Evolutionary conservation across 2,888 invertebrate genomes (phyloP).

Genomic region (Drosophila paranaensis): DNA sequence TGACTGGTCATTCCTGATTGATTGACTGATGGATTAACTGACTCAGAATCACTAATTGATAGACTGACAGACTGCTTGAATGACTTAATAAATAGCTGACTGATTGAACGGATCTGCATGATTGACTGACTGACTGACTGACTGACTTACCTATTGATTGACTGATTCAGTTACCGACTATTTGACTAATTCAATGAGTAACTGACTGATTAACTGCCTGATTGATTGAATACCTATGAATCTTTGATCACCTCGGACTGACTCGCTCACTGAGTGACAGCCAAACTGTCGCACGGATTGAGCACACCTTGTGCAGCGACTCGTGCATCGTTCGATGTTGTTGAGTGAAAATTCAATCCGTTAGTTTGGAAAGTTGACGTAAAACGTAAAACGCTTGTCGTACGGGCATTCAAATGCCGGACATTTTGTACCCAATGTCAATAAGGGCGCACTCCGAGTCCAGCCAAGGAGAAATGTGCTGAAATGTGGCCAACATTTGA

Average conservation of each 20-base stretch:
- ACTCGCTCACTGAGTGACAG: neutral
- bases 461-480: conserved; percentile 30
- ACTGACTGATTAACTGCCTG: too few relatives aligned
- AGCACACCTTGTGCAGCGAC: neutral
- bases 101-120: too few relatives aligned
- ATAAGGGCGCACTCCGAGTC: conserved; percentile 28
- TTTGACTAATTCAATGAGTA: too few relatives aligned
- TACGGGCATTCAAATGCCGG: conserved; percentile 12
- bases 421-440: conserved; percentile 29
- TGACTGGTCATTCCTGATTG: neutral
- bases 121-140: neutral
- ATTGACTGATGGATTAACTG: neutral
- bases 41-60: neutral
- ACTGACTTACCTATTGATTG: neutral
- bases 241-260: neutral
- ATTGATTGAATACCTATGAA: neutral
- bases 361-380: neutral
- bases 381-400: conserved; percentile 1
- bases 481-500: conserved; percentile 63
- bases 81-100: too few relatives aligned
- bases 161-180: neutral
- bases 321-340: neutral
- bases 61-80: neutral
- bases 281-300: neutral
- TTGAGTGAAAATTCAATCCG: neutral